Evolutionary conservation across 2,113 vertebrate species (phyloP).

Genomic region (Psettodes erumei): DNA sequence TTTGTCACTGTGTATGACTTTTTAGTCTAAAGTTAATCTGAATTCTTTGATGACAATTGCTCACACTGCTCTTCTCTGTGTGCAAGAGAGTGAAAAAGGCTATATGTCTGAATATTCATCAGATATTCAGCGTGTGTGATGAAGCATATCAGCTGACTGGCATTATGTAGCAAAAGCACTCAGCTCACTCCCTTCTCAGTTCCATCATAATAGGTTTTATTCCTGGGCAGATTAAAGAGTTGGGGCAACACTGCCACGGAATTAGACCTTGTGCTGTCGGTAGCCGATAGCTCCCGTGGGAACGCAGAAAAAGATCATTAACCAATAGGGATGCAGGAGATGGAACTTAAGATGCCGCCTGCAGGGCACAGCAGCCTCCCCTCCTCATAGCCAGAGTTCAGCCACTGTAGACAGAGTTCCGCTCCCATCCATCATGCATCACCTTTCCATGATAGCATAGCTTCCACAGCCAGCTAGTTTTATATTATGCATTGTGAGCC

Average conservation of each 20-base stretch:
- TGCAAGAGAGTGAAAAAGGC: slow-evolving; percentile 11
- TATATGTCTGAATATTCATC: slow-evolving; percentile 35
- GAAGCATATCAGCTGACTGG: slow-evolving; percentile 18
- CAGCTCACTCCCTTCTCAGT: slow-evolving; percentile 1
- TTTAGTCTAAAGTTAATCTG: slow-evolving; percentile 41
- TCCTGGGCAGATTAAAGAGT: slow-evolving; percentile 42
- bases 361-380: slow-evolving; percentile 17
- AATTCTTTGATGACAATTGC: slow-evolving; percentile 13
- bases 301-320: slow-evolving; percentile 21
- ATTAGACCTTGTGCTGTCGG: slow-evolving; percentile 42
- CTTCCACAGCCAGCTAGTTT: slow-evolving; percentile 52
- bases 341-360: slow-evolving; percentile 42
- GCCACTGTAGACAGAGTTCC: slow-evolving; percentile 7
- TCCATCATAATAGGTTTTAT: slow-evolving; percentile 43
- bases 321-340: slow-evolving; percentile 15
- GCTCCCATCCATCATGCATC: slow-evolving; percentile 63
- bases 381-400: slow-evolving; percentile 26
- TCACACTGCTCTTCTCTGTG: slow-evolving; percentile 12
- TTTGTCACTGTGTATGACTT: not conserved
- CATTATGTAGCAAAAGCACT: slow-evolving; percentile 28
- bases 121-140: slow-evolving; percentile 29
- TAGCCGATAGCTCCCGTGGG: slow-evolving; percentile 35
- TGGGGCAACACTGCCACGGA: slow-evolving; percentile 23
- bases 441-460: slow-evolving; percentile 50
- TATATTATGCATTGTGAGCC: slow-evolving; percentile 67